Conservation (phyloP, 2,888 invertebrate genomes). For the Linhomoeus sp. region DNA sequence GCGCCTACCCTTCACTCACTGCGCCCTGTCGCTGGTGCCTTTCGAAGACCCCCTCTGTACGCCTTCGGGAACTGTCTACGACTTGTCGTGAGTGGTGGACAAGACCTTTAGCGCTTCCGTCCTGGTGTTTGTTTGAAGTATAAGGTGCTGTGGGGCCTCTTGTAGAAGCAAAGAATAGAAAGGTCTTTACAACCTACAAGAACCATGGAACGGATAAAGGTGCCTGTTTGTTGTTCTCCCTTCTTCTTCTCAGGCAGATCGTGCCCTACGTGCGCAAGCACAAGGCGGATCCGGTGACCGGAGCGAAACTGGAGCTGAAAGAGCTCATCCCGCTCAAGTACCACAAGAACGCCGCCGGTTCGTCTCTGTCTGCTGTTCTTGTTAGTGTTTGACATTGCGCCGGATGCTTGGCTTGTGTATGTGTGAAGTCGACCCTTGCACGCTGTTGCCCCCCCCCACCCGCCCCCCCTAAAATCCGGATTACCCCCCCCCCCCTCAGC, state of each 20-base stretch:
- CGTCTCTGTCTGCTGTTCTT: constrained; percentile 8
- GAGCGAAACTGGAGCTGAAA: constrained; percentile 63
- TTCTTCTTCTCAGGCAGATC: constrained; percentile 17
- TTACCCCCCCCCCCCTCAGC: too few relatives aligned
- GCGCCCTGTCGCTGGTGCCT: constrained; percentile 61
- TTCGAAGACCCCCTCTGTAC: constrained; percentile 81
- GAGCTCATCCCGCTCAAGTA: constrained; percentile 64
- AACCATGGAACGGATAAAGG: too few relatives aligned
- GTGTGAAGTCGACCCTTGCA: too few relatives aligned
- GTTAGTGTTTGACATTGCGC: background rate
- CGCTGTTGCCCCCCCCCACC: too few relatives aligned
- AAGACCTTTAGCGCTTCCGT: background rate
- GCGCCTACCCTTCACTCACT: constrained; percentile 53
- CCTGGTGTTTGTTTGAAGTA: background rate
- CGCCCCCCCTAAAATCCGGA: too few relatives aligned
- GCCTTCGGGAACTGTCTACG: constrained; percentile 71
- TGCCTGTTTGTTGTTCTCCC: too few relatives aligned
- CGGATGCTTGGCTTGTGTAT: too few relatives aligned
- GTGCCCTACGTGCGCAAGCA: constrained; percentile 40
- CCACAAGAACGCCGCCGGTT: constrained; percentile 53
- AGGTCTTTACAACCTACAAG: background rate
- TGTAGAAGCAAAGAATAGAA: background rate
- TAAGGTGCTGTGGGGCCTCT: background rate
- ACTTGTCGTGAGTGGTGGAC: constrained; percentile 43
- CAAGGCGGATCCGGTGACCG: constrained; percentile 80